phyloP scores from a whole-genome alignment of 92 coral and sea anemone genomes.

The Epizoanthus fatuus region DNA sequence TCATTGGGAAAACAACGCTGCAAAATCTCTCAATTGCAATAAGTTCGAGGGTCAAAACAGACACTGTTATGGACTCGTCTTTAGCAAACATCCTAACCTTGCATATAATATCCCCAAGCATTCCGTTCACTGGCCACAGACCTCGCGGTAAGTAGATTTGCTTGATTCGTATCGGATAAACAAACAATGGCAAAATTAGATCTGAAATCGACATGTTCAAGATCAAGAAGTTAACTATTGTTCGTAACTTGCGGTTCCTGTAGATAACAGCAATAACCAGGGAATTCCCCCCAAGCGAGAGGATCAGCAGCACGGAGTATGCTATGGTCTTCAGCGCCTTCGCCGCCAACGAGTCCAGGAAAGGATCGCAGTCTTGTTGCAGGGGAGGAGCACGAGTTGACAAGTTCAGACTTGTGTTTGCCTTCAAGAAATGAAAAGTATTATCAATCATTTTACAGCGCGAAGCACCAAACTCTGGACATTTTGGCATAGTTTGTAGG shows the following conservation, averaged over 20 bases:
- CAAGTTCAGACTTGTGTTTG: too few relatives aligned
- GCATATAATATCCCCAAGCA: not conserved
- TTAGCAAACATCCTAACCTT: not conserved
- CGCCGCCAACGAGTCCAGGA: too few relatives aligned
- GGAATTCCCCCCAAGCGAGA: slow-evolving; percentile 16
- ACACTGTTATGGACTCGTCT: not conserved
- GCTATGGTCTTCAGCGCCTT: not conserved
- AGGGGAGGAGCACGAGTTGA: too few relatives aligned
- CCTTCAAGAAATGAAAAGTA: too few relatives aligned
- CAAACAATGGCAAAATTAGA: not conserved
- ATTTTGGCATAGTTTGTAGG: too few relatives aligned
- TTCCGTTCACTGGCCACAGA: not conserved
- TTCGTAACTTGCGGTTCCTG: slow-evolving; percentile 37
- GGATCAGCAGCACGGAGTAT: not conserved
- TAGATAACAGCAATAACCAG: slow-evolving; percentile 28
- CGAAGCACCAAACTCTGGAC: too few relatives aligned
- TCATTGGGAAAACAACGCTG: slow-evolving; percentile 4
- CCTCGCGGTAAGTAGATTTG: not conserved
- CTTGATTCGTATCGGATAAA: not conserved
- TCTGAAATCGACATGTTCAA: slow-evolving; percentile 40
- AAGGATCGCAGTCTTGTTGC: too few relatives aligned
- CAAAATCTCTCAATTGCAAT: slow-evolving; percentile 26
- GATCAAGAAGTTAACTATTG: slow-evolving; percentile 20
- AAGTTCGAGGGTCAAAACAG: not conserved
- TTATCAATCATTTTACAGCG: too few relatives aligned